Base-by-base conservation (phyloP, 1,140 invertebrate genomes). In the Galleria mellonella region DNA sequence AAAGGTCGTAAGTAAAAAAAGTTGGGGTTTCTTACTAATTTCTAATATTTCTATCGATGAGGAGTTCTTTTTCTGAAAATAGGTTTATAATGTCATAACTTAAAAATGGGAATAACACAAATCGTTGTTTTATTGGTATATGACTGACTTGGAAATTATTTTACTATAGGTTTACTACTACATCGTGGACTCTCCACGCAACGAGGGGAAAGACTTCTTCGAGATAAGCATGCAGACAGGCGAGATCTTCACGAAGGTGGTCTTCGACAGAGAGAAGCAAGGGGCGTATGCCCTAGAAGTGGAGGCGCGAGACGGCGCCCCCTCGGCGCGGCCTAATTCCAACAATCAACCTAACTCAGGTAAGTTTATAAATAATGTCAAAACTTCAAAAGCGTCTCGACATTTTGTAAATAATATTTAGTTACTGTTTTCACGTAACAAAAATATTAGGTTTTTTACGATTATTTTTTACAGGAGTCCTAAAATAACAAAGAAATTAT, bases 251-350 rank as follows among this genome's bases (percentile, higher is more conserved):
- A 98, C 96, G 1, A 97, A 96, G 82, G 89, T 95, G 35, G 93
- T 97, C 50, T 98, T 98, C 88, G 94, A 97, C 88, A 92, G 97
- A 52, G 95, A 97, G 81, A 97, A 97, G 88, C 95, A 97, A 74
- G 94, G 94, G 11, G 96, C 96, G 17, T 98, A 98, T 83, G 96
- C 96, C 7, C 84, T 98, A 56, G 95, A 97, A 72, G 96, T 98
- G 46, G 95, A 96, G 72, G 97, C 96, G 0, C 88, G 96, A 36
- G 97, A 98, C 81, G 96, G 96, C 33, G 94, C 95, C 43, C 94
- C 96, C 7, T 98, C 96, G 1, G 96, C 95, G 10, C 88, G 96
- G 51, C 96, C 96, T 1, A 97, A 97, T 75, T 93, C 93, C 66
- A 93, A 94, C 65, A 93, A 93, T 62, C 91, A 95, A 75, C 95